Evolutionary conservation across 2,113 vertebrate species (phyloP).

Genomic region (Chaenocephalus aceratus): DNA sequence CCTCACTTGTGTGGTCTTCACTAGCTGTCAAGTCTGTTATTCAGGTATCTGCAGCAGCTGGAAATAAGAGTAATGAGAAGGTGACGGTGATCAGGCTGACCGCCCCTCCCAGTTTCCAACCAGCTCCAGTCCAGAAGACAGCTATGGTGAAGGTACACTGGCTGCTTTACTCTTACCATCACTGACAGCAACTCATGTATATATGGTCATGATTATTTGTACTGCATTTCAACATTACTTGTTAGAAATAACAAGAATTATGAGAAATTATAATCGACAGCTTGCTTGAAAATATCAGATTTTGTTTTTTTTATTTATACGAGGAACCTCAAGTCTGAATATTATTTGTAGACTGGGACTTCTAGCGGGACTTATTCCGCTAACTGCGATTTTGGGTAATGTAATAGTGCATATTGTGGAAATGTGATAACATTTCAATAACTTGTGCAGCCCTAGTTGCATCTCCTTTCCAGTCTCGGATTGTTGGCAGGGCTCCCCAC

Average conservation of each 20-base stretch:
- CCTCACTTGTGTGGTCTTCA: background rate
- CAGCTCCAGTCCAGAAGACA: slow-evolving; percentile 77
- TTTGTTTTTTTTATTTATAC: background rate
- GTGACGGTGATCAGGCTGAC: slow-evolving; percentile 81
- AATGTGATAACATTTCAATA: no score
- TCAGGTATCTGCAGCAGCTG: slow-evolving; percentile 83
- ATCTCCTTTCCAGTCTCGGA: no score
- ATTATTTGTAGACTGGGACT: no score
- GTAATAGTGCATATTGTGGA: no score
- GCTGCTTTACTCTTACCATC: background rate
- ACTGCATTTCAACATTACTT: background rate
- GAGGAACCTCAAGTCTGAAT: no score
- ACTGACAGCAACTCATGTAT: background rate
- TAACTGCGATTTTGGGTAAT: no score
- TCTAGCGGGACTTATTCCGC: no score
- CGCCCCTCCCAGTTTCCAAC: slow-evolving; percentile 72
- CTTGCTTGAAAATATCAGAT: background rate
- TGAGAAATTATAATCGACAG: background rate
- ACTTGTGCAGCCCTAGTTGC: no score
- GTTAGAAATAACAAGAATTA: background rate
- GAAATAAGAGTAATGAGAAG: slow-evolving; percentile 80
- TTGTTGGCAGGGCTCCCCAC: background rate
- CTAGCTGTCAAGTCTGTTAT: slow-evolving; percentile 4
- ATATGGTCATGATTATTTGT: background rate
- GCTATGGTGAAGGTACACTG: slow-evolving; percentile 83